Evolutionary conservation across 2,113 vertebrate genomes (phyloP), one percentile per base, ranked within the genome.

Genomic region (Todiramphus saurophagus): DNA sequence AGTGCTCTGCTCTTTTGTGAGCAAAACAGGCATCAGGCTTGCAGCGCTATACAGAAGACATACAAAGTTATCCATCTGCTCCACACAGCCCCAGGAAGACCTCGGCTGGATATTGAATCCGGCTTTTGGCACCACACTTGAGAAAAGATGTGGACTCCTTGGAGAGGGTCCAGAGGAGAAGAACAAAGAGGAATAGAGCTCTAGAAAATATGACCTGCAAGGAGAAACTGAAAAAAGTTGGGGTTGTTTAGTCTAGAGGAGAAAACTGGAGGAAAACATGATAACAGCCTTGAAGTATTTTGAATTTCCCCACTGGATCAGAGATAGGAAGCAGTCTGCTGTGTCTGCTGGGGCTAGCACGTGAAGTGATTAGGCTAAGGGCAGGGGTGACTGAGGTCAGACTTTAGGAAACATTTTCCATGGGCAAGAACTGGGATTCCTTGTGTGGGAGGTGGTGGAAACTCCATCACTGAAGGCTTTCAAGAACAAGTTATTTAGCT

Each of bases 161-260:
- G 95, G 96, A 96, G 74, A 56, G 16, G 62, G 60, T 96, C 96
- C 96, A 97, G 87, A 82, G 74, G 69, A 93, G 87, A 81, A 84
- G 91, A 97, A 95, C 94, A 97, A 95, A 97, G 95, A 74, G 66
- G 84, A 96, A 21, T 23, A 43, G 80, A 82, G 62, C 87, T 95
- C 95, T 96, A 97, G 96, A 97, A 97, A 95, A 91, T 93, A 95
- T 84, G 83, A 96, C 95, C 95, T 97, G 89, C 1, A 43, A 91
- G 48, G 66, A 95, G 83, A 72, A 56, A 43, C 74, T 68, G 74
- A 87, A 82, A 92, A 94, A 95, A 94, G 70, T 48, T 53, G 80
- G 94, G 83, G 87, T 93, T 97, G 93, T 96, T 97, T 97, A 95
- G 96, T 96, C 94, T 97, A 91, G 83, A 75, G 83, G 80, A 95